phyloP scores from a whole-genome alignment of 1,140 invertebrate species.

The Leptopilina boulardi region DNA sequence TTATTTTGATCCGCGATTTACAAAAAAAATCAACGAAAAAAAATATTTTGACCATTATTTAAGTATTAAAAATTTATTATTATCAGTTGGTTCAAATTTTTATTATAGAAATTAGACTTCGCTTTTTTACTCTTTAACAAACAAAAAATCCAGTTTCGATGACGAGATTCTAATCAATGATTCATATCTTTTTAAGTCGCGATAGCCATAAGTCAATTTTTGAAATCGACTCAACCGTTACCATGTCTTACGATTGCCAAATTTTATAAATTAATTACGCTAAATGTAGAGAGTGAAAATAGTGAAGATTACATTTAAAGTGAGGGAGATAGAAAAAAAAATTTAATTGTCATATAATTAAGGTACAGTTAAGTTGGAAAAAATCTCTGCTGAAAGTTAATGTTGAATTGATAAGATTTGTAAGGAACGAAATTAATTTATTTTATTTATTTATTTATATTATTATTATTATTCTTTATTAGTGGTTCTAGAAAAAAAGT shows the following conservation, averaged over 20 bases:
- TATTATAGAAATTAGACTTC: not conserved
- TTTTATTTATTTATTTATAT: no score
- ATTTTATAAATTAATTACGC: conserved; percentile 26
- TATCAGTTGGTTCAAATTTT: no score
- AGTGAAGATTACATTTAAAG: not conserved
- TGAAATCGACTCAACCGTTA: conserved; percentile 23
- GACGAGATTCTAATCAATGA: conserved; percentile 18
- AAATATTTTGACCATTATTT: no score
- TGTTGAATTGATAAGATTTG: no score
- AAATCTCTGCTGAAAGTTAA: no score
- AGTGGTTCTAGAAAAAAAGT: no score
- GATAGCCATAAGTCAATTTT: conserved; percentile 30
- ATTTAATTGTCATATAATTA: not conserved
- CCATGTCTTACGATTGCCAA: conserved; percentile 27
- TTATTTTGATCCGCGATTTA: no score
- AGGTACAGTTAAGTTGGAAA: not conserved
- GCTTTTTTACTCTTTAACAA: not conserved
- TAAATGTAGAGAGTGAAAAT: conserved; percentile 17
- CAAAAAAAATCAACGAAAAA: conserved; percentile 7
- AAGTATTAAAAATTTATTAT: not conserved
- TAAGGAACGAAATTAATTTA: no score
- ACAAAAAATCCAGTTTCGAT: not conserved
- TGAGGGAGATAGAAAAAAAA: not conserved
- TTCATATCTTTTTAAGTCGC: conserved; percentile 22
- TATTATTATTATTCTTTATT: no score